A percentile compares a stretch with the other conserved stretches of the same genome.
Evolutionary conservation across 64 coral and sea anemone genomes (phyloP).

Genomic region (Pachyseris speciosa): DNA sequence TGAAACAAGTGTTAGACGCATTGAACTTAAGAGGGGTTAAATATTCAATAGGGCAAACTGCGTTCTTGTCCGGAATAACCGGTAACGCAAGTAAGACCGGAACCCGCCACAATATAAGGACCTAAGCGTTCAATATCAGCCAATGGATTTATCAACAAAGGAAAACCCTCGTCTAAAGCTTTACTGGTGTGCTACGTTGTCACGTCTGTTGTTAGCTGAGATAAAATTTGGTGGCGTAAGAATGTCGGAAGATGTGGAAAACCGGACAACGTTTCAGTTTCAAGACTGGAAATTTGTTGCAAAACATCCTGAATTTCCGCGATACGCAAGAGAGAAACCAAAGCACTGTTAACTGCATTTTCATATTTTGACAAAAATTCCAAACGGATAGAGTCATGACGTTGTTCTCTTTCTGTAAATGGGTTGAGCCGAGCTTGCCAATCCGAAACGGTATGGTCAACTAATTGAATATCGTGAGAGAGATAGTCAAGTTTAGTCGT

Average conservation of each 20-base stretch:
- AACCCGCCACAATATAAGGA: background rate
- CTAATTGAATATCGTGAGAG: background rate
- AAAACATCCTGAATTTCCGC: background rate
- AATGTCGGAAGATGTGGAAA: background rate
- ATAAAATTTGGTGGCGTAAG: background rate
- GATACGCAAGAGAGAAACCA: background rate
- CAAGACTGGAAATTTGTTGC: background rate
- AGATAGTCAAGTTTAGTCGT: background rate
- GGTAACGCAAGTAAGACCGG: background rate
- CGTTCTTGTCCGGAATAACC: background rate
- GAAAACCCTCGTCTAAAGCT: slow-evolving; percentile 11
- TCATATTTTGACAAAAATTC: slow-evolving; percentile 6
- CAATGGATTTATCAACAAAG: background rate
- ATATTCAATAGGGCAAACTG: slow-evolving; percentile 4
- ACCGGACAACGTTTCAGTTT: background rate
- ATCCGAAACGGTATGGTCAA: background rate
- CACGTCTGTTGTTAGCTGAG: background rate
- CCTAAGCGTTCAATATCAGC: background rate
- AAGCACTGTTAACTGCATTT: background rate
- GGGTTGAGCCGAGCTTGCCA: background rate
- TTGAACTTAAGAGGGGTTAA: background rate
- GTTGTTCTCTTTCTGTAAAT: background rate
- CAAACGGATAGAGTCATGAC: background rate
- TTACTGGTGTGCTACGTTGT: background rate
- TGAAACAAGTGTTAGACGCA: slow-evolving; percentile 9